Base-by-base conservation (phyloP, 2,888 invertebrate species). In the Apamea epomidion region DNA sequence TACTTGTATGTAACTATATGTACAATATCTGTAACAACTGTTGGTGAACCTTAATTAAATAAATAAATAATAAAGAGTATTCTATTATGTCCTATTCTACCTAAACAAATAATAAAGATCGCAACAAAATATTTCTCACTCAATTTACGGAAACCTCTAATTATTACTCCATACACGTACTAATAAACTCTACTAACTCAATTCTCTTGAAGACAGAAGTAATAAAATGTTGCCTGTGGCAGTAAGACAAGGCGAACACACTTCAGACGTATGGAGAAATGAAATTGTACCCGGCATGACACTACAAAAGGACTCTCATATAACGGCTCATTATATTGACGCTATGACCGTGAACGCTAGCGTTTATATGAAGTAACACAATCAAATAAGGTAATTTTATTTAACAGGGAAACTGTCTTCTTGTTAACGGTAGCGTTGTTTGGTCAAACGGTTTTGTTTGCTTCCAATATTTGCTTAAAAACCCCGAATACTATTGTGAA, bases 311-410 rank as follows among this genome's bases (percentile, higher is more conserved):
- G 80, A 72, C 62, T 73, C 45, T 12, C 73, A 75, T 67, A 78
- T 84, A 84, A 87, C 82, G 72, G 73, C 82, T 87, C 76, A 91
- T 91, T 91, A 91, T 91, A 84, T 82, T 78, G 65, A 82, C 71
- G 88, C 87, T 85, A 21, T 78, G 86, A 90, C 91, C 91, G 91
- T 91, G 88, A 91, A 88, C 16, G 21, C 58, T 80, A 51, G 54
- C 64, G 58, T 78, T 81, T 69, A 69, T 78, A 71, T 74, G 4
- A 48, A 68, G 42, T 67, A 29, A 60, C 75, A 76, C 64, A 76
- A 65, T 75, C n/a, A 48, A 64, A 32, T 32, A 64, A 64, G 8
- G 18, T 62, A 29, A 29, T 32, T 32, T 72, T 72, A 64, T 51
- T 62, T 60, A 48, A 6, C n/a, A 72, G 21, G 54, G 29, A 68